phyloP scores from a whole-genome alignment of 2,797 vertebrate species.

The Rhincodon typus region DNA sequence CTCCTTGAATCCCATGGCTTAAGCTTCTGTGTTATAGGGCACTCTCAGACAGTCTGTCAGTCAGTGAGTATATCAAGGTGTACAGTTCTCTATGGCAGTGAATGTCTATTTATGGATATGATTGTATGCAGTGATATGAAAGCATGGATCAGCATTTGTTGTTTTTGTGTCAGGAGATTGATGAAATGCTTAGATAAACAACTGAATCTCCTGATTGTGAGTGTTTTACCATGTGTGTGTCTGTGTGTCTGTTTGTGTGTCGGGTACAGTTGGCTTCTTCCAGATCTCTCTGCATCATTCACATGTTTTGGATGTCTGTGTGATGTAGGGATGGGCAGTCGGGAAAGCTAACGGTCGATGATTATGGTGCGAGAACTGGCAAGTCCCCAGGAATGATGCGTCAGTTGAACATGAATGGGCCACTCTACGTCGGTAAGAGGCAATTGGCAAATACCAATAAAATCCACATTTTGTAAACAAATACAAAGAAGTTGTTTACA shows the following conservation, averaged over 20 bases:
- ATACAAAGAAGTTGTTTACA: neutral
- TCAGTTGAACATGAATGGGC: constrained; percentile 85
- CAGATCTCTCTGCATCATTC: no score
- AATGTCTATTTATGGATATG: neutral
- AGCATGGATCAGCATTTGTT: neutral
- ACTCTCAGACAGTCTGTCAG: no score
- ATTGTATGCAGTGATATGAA: neutral
- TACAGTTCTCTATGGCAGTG: neutral
- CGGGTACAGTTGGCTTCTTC: no score
- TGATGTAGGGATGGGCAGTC: constrained; percentile 77
- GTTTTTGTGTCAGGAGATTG: no score
- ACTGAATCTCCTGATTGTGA: no score
- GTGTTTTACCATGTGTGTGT: no score
- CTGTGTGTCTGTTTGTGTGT: no score
- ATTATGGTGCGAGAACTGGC: constrained; percentile 86
- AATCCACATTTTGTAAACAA: no score
- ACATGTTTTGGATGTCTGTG: constrained; percentile 19
- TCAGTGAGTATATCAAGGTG: neutral
- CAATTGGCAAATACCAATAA: neutral
- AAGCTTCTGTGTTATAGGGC: no score
- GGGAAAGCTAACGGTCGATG: constrained; percentile 89
- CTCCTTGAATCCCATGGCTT: no score
- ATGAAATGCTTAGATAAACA: no score
- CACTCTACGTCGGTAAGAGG: constrained; percentile 80
- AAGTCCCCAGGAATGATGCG: constrained; percentile 87